phyloP scores from a whole-genome alignment of 2,888 invertebrate genomes.

The Hydrotaea diabolus region DNA sequence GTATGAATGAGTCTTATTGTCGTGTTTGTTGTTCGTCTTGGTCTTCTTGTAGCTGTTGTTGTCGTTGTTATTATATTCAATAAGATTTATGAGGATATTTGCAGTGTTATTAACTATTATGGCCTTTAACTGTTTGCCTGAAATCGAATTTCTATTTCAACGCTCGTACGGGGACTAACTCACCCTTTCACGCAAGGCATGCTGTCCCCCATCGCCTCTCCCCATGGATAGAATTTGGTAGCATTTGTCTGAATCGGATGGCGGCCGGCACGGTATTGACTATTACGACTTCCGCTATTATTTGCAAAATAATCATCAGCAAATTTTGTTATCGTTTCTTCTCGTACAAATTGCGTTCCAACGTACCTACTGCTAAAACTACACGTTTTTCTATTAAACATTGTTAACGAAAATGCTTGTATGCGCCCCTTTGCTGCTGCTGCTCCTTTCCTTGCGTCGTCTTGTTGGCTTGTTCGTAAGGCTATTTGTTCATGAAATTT shows the following conservation, averaged over 20 bases:
- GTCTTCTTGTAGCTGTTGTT: not conserved
- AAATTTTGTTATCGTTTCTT: constrained; percentile 31
- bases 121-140: constrained; percentile 52
- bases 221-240: not conserved
- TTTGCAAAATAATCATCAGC: constrained; percentile 42
- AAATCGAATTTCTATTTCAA: constrained; percentile 42
- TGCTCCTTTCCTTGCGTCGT: no score
- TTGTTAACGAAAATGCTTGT: constrained; percentile 19
- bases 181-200: not conserved
- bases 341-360: not conserved
- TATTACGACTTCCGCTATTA: constrained; percentile 36
- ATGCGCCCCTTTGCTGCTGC: no score
- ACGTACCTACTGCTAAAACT: not conserved
- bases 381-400: constrained; percentile 26
- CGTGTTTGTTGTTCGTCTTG: constrained; percentile 15
- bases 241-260: not conserved
- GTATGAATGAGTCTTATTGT: constrained; percentile 45
- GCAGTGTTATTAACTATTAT: constrained; percentile 45
- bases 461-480: not conserved
- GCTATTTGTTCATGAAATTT: constrained; percentile 54
- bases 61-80: constrained; percentile 22
- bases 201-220: not conserved
- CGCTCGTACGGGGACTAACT: not conserved
- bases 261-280: not conserved
- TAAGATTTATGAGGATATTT: constrained; percentile 47